Percentiles rank a stretch among this genome's conserved stretches.
phyloP scores from a whole-genome alignment of 2,113 vertebrate species.

The Oriolus oriolus region DNA sequence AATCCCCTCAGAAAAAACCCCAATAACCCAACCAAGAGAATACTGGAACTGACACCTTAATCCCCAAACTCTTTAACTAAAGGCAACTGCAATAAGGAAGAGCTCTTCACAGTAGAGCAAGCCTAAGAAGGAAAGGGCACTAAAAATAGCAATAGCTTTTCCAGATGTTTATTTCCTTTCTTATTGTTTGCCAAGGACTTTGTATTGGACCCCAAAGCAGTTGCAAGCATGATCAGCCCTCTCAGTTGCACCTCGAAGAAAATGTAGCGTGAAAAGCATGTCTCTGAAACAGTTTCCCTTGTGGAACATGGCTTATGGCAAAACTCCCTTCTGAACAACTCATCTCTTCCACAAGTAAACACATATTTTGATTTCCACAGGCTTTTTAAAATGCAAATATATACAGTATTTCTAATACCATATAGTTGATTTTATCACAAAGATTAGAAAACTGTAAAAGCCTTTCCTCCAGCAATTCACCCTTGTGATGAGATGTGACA shows the following conservation, averaged over 20 bases:
- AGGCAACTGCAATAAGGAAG: not conserved
- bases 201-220: not conserved
- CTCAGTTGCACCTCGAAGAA: not conserved
- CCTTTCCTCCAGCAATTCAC: conserved; percentile 2
- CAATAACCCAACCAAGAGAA: not conserved
- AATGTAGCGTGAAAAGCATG: not conserved
- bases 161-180: not conserved
- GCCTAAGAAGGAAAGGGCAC: not conserved
- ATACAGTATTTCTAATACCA: not conserved
- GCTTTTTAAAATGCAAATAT: not conserved
- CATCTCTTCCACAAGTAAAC: not conserved
- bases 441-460: conserved; percentile 6
- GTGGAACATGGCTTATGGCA: not conserved
- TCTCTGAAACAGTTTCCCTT: not conserved
- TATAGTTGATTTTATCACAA: not conserved
- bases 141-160: not conserved
- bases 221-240: not conserved
- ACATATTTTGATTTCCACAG: not conserved
- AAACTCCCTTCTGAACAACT: not conserved
- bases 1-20: rapidly evolving
- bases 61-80: not conserved
- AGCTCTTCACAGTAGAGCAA: not conserved
- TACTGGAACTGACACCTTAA: not conserved
- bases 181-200: not conserved
- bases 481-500: not conserved